Base-by-base conservation (phyloP, 2,797 vertebrate species). In the Enteromius unitaeniatus region DNA sequence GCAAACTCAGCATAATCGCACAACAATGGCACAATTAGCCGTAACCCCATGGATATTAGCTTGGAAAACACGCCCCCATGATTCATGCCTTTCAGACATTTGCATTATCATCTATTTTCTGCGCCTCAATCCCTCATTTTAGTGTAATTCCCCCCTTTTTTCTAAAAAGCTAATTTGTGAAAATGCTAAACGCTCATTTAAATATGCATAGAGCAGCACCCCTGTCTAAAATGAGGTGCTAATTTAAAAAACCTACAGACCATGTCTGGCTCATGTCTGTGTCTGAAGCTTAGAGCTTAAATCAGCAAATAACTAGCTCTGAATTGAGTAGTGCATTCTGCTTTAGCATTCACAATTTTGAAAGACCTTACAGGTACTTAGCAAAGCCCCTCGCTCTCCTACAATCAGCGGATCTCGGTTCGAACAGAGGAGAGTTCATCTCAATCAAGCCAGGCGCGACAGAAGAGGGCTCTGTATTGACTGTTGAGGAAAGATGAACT, bases 1-100 rank as follows among this genome's bases (percentile, higher is more conserved):
- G 91, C 94, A 97, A 98, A 97, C 95, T 95, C 83, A 34, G 84
- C 42, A 89, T 98, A 97, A 98, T 97, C 95, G 92, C 93, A 86
- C 93, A 95, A 97, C 96, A 97, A 97, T 96, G 93, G 94, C 91
- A 94, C 96, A 96, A 97, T 98, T 98, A 98, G 95, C 92, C 87
- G 90, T 53, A 28, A 92, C 81, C 73, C 89, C 91, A 88, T 82
- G 64, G 85, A 92, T 90, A 95, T 97, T 96, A 96, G 95, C 94
- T 93, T 90, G 88, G 86, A 89, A 92, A 92, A 92, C 90, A 92
- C 84, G 88, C 88, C 87, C 40, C 87, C 28, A 21, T 90, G 79
- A 94, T 95, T 94, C 92, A 87, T 78, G 55, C 74, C 87, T 82
- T 88, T 83, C 15, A 55, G 70, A 88, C 55, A 90, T 92, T 91